These are phyloP conservation scores for Archivesica marissinica DNA, from an alignment of 1,140 invertebrate species.

Conservation along the genomic window DNA sequence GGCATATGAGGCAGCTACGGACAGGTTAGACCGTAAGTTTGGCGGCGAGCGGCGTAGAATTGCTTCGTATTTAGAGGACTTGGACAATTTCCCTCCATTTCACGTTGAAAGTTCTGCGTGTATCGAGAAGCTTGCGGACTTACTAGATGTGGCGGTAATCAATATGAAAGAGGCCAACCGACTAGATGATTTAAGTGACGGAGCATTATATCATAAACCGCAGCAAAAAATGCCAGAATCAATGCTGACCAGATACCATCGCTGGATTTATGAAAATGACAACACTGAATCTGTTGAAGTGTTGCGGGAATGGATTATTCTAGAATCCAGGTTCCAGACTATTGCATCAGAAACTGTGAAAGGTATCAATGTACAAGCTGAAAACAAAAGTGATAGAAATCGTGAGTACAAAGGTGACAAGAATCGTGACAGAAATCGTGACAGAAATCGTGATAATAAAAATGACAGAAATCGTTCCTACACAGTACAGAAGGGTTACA, in stretches of 20 bases:
- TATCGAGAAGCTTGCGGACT: not conserved
- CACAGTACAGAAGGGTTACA: not conserved
- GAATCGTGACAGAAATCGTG: not conserved
- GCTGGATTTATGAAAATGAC: not conserved
- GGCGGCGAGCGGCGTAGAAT: not conserved
- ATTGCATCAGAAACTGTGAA: slow-evolving; percentile 3
- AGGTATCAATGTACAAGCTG: too few species aligned
- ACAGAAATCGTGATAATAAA: not conserved
- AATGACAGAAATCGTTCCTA: not conserved
- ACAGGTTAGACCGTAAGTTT: not conserved
- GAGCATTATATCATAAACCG: not conserved
- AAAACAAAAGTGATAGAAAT: not conserved
- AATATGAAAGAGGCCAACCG: not conserved
- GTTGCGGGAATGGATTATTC: not conserved
- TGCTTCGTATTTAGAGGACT: not conserved
- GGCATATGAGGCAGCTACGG: not conserved
- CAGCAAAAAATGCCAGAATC: slow-evolving; percentile 5
- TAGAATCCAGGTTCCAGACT: not conserved
- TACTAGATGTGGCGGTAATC: slow-evolving; percentile 7
- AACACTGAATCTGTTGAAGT: not conserved
- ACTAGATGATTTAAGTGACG: not conserved
- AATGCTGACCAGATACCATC: slow-evolving; percentile 2
- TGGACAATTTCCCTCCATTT: not conserved
- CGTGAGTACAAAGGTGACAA: too few species aligned
- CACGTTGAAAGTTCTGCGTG: not conserved